Evolutionary conservation across 2,888 invertebrate genomes (phyloP), one percentile per base, ranked within the genome.

Genomic region (Leptopterna dolabrata): DNA sequence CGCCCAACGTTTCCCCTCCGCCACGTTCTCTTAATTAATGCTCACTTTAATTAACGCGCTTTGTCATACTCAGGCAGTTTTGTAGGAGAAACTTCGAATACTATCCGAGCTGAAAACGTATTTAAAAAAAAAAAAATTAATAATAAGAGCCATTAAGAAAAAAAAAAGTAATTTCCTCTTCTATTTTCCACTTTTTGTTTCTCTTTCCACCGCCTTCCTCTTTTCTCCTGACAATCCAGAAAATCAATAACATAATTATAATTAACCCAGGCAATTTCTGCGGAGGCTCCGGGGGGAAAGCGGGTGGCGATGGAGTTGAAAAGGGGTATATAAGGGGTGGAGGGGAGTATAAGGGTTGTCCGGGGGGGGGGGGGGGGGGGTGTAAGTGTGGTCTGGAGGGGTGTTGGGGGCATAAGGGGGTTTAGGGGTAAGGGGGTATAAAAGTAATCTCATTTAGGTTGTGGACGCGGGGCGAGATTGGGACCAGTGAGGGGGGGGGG

Each of bases 211-310:
- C n/a, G 11, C n/a, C 36, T 45, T 45, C 29, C 73, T 85, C 76
- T 7, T 73, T 55, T 27, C 83, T 85, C 4, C 83, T 86, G 87
- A 89, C 89, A 87, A 86, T 89, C 89, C 87, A 86, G 87, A 87
- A 85, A 89, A 89, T 88, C 89, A 89, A 89, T 89, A 89, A 89
- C 89, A 89, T 89, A 89, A 89, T 89, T 89, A 89, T 89, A 89
- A 89, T 89, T 89, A 89, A 89, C 89, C 87, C 88, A 73, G 89
- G 89, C 89, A 89, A 89, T 89, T 89, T 89, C 89, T 86, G 88
- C 70, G 51, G 76, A 73, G 86, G 86, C 51, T 24, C 24, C 2
- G 6, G 9, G 19, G n/a, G 19, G n/a, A 7, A 19, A 63, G 47
- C n/a, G 76, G 78, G 76, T 45, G 29, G 88, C 41, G 87, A 29